These are phyloP conservation scores for Alcis repandata DNA, from an alignment of 2,888 invertebrate species.

Conservation along the genomic window DNA sequence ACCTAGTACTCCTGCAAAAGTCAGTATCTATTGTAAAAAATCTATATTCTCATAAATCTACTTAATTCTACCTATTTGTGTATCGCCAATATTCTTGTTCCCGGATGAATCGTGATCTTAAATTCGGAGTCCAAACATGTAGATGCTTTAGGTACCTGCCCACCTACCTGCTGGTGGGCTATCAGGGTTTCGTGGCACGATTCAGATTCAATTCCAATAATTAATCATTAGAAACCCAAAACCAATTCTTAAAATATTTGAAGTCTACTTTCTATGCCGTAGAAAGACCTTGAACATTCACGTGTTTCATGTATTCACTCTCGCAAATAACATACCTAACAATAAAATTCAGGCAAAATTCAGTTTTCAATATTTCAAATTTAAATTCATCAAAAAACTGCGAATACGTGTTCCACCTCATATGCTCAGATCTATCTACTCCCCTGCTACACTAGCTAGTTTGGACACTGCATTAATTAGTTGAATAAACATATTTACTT, in stretches of 20 bases:
- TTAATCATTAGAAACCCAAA: neutral
- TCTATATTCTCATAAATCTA: neutral
- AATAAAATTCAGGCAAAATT: no score
- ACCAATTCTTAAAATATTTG: neutral
- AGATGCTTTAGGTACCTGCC: neutral
- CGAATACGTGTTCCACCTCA: neutral
- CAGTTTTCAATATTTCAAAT: neutral
- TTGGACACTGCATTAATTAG: slow-evolving; percentile 41
- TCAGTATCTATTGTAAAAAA: slow-evolving; percentile 1
- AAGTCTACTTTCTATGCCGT: neutral
- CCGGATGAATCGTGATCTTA: neutral
- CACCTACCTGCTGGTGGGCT: neutral
- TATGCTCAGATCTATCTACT: neutral
- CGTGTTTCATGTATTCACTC: neutral
- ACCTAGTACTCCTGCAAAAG: neutral
- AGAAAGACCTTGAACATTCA: neutral
- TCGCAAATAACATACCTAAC: no score
- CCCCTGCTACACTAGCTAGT: slow-evolving; percentile 48
- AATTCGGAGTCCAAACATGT: neutral
- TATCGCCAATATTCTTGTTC: neutral
- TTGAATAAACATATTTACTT: slow-evolving; percentile 1
- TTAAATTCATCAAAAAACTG: neutral
- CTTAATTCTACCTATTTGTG: neutral
- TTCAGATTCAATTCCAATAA: neutral
- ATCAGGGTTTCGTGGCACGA: neutral